phyloP scores from a whole-genome alignment of 2,797 vertebrate genomes.

The Ctenopoma multispine region DNA sequence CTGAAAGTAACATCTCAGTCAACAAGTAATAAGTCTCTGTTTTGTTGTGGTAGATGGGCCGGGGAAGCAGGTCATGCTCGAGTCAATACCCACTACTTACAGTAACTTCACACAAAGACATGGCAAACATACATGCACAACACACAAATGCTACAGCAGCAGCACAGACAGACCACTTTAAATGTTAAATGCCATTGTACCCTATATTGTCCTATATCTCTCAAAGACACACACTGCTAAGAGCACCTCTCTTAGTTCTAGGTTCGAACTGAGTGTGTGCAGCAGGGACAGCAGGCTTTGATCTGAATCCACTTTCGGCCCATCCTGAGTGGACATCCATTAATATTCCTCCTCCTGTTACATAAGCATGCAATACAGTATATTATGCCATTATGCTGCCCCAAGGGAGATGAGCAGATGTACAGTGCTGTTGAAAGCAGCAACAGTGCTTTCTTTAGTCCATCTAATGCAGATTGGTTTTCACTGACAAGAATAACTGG shows the following conservation, averaged over 20 bases:
- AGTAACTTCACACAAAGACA: slow-evolving; percentile 2
- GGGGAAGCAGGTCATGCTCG: background rate
- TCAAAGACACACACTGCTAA: slow-evolving; percentile 31
- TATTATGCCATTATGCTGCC: slow-evolving; percentile 64
- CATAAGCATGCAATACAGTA: slow-evolving; percentile 71
- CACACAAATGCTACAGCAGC: slow-evolving; percentile 7
- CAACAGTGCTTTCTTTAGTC: slow-evolving; percentile 27
- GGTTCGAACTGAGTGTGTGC: slow-evolving; percentile 37
- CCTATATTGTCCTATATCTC: slow-evolving; percentile 16
- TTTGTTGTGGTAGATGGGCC: slow-evolving; percentile 27
- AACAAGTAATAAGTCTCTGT: slow-evolving; percentile 14
- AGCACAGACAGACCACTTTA: background rate
- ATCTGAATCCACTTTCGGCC: slow-evolving; percentile 59
- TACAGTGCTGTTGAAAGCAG: slow-evolving; percentile 29
- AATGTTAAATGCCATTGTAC: slow-evolving; percentile 20
- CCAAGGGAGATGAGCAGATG: slow-evolving; percentile 50
- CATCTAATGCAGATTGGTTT: slow-evolving; percentile 14
- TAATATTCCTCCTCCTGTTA: slow-evolving; percentile 77
- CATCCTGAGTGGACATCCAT: slow-evolving; percentile 68
- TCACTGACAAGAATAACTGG: background rate
- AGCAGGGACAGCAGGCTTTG: slow-evolving; percentile 52
- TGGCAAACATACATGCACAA: slow-evolving; percentile 12
- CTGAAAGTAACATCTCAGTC: background rate
- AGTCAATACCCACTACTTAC: slow-evolving; percentile 18
- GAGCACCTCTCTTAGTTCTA: background rate